phyloP scores from a whole-genome alignment of 2,113 vertebrate genomes.

The Scophthalmus maximus region DNA sequence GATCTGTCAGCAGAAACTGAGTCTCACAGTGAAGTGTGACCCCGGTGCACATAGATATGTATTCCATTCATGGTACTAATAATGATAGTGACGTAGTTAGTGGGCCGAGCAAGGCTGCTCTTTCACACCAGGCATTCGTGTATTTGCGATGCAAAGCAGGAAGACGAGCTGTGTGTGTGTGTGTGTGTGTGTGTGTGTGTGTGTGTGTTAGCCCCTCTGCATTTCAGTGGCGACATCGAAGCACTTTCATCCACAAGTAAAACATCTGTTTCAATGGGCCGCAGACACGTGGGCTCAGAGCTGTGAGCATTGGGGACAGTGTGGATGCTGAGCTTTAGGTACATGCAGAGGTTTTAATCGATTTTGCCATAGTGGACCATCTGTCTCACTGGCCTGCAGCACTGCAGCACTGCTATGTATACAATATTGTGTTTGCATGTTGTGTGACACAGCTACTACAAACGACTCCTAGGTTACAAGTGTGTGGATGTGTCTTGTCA shows the following conservation, averaged over 20 bases:
- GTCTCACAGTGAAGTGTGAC: neutral
- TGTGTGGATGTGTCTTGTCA: neutral
- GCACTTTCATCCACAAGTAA: no score
- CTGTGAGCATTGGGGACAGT: no score
- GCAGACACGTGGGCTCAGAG: no score
- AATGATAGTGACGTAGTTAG: neutral
- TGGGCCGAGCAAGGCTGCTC: neutral
- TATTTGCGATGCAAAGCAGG: neutral
- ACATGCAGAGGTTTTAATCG: neutral
- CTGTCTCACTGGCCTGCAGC: neutral
- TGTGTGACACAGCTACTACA: no score
- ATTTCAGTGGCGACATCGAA: no score
- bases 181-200: neutral
- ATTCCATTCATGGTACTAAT: neutral
- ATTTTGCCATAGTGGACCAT: neutral
- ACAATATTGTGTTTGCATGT: neutral
- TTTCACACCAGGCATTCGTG: no score
- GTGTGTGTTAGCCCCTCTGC: neutral
- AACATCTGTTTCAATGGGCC: no score
- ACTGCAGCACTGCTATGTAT: neutral
- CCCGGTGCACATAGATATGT: no score
- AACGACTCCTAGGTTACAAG: no score
- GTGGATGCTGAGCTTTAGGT: neutral
- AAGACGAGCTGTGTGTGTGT: neutral
- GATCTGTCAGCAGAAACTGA: neutral